Evolutionary conservation across 2,797 vertebrate species (phyloP).

Genomic region (Clarias fuscus): DNA sequence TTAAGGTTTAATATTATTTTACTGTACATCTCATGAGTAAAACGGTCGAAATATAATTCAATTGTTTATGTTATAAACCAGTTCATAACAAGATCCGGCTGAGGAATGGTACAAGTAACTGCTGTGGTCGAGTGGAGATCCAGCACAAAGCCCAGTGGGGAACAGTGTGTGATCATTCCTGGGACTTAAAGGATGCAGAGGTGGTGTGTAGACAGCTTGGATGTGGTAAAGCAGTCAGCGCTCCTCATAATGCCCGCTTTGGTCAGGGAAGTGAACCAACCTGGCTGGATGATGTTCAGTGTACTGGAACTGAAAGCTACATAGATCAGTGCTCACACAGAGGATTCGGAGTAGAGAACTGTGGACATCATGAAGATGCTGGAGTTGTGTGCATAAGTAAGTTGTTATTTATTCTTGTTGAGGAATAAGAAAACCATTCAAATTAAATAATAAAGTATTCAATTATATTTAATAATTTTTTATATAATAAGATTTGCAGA

Average conservation of each 20-base stretch:
- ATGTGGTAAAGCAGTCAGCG: conserved; percentile 36
- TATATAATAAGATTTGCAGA: conserved; percentile 6
- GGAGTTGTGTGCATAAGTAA: conserved; percentile 50
- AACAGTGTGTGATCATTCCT: conserved; percentile 39
- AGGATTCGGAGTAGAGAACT: background rate
- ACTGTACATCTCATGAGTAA: too few species aligned
- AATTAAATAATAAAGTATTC: background rate
- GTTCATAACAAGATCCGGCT: background rate
- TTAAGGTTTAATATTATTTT: too few species aligned
- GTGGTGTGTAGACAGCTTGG: conserved; percentile 46
- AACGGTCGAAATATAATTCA: too few species aligned
- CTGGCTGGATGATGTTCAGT: conserved; percentile 9
- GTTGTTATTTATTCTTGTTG: background rate
- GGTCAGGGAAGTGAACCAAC: background rate
- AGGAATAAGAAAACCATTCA: background rate
- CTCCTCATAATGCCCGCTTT: too few species aligned
- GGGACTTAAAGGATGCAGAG: conserved; percentile 38
- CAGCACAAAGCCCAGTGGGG: background rate
- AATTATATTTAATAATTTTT: background rate
- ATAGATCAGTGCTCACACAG: background rate
- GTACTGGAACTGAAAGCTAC: conserved; percentile 7
- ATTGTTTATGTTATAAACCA: background rate
- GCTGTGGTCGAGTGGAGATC: conserved; percentile 51
- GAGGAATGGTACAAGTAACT: background rate
- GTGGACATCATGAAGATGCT: background rate